phyloP scores from a whole-genome alignment of 2,113 vertebrate species.

The Corythoichthys haematopterus region DNA sequence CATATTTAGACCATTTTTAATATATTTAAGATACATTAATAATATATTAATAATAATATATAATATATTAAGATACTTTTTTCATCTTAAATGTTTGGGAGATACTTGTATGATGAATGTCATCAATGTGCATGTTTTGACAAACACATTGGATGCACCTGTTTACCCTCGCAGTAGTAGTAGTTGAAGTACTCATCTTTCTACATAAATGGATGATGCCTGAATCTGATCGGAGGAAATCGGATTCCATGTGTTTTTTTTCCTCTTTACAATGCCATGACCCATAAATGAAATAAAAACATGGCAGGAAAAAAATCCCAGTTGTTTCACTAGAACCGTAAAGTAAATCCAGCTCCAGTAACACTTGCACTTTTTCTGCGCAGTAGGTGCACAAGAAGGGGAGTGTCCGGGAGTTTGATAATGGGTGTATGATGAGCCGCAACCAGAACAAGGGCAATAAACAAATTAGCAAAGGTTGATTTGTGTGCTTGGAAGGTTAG shows the following conservation, averaged over 20 bases:
- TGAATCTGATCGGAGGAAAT: neutral
- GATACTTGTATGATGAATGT: too few species aligned
- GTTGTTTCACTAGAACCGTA: neutral
- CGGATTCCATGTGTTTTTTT: neutral
- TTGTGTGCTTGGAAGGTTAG: slow-evolving; percentile 59
- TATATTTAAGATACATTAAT: too few species aligned
- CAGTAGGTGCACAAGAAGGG: neutral
- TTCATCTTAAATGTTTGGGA: too few species aligned
- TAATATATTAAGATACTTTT: too few species aligned
- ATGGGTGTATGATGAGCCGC: slow-evolving; percentile 26
- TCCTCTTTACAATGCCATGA: neutral
- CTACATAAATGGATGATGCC: neutral
- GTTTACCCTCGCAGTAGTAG: neutral
- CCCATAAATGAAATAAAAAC: neutral
- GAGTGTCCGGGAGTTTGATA: slow-evolving; percentile 18
- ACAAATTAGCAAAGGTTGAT: slow-evolving; percentile 74
- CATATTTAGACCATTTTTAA: too few species aligned
- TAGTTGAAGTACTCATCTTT: neutral
- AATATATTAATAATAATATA: too few species aligned
- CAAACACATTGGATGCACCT: neutral
- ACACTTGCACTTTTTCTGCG: slow-evolving; percentile 1
- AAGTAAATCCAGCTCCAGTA: neutral
- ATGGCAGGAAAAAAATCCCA: neutral
- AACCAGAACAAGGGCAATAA: slow-evolving; percentile 73
- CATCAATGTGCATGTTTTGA: too few species aligned